Base-by-base conservation (phyloP, 92 coral and sea anemone genomes). In the Meandrina meandrites region DNA sequence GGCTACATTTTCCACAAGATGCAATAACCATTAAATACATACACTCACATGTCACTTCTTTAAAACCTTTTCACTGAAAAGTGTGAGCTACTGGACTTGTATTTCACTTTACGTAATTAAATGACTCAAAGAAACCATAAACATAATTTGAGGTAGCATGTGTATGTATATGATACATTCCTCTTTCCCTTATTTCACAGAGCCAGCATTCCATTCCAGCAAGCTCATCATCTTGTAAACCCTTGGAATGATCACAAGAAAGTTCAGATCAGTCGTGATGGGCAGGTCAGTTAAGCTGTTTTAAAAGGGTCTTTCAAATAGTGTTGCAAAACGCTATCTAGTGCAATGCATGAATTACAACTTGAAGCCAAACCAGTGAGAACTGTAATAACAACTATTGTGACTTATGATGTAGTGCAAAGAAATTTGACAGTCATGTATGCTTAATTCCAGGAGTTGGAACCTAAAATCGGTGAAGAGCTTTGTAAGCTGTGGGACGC, bases 241-340 rank as follows among this genome's bases (percentile, higher is more conserved):
- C 99, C 99, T 15, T 97, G 99, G 99, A 97, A 97, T 71, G 99
- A 97, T 54, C 90, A 97, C 89, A 97, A 97, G 91, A 97, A 97
- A 79, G 99, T 97, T 56, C 99, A 97, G 84, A 97, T 97, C 86
- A 97, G 99, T 79, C 94, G 99, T 18, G 99, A 97, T 85, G 99
- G 99, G 0, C 99, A 97, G 99, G 99, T 97, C 54, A 84, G 86
- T 13, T 30, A n/a, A 11, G n/a, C n/a, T n/a, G n/a, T n/a, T n/a
- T n/a, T n/a, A n/a, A n/a, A n/a, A n/a, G n/a, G n/a, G n/a, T n/a
- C n/a, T n/a, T n/a, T n/a, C n/a, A n/a, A n/a, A n/a, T n/a, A n/a
- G n/a, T 69, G 18, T 30, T 28, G 16, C 42, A 12, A 19, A 6
- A 57, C 75, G 1, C 19, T 71, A 8, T 15, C 11, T 0, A 71